Evolutionary conservation across 2,797 vertebrate species (phyloP).

Genomic region (Falco novaeseelandiae): DNA sequence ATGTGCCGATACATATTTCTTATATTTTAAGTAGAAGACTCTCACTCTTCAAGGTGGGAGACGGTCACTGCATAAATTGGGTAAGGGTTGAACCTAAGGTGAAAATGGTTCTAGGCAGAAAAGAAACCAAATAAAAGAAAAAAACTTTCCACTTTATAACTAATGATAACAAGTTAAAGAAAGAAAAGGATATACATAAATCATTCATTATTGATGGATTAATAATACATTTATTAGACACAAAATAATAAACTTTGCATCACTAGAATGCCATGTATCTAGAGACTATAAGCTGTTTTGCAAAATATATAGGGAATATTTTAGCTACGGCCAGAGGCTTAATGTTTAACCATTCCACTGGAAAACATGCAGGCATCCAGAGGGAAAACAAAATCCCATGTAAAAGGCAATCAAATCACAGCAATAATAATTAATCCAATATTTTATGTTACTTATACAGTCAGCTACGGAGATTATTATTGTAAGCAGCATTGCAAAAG

Average conservation of each 20-base stretch:
- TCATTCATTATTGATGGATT: neutral
- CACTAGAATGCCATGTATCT: neutral
- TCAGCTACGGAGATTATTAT: neutral
- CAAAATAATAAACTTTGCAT: neutral
- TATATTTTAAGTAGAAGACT: neutral
- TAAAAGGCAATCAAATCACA: neutral
- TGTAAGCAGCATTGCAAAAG: neutral
- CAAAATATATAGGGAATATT: neutral
- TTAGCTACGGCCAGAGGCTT: neutral
- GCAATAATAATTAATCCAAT: neutral
- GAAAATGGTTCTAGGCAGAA: neutral
- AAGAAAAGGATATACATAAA: neutral
- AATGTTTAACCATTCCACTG: neutral
- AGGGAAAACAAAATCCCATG: neutral
- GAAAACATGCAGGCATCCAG: neutral
- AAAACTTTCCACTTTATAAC: neutral
- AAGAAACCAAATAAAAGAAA: neutral
- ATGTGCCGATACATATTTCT: constrained; percentile 1
- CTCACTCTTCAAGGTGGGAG: neutral
- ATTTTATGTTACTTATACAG: neutral
- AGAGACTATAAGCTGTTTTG: neutral
- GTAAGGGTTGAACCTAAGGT: neutral
- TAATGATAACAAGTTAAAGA: neutral
- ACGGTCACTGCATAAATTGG: neutral
- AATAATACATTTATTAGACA: neutral